Percentiles rank a stretch among this genome's conserved stretches.
phyloP scores from a whole-genome alignment of 2,113 vertebrate genomes.

The Neoarius graeffei region DNA sequence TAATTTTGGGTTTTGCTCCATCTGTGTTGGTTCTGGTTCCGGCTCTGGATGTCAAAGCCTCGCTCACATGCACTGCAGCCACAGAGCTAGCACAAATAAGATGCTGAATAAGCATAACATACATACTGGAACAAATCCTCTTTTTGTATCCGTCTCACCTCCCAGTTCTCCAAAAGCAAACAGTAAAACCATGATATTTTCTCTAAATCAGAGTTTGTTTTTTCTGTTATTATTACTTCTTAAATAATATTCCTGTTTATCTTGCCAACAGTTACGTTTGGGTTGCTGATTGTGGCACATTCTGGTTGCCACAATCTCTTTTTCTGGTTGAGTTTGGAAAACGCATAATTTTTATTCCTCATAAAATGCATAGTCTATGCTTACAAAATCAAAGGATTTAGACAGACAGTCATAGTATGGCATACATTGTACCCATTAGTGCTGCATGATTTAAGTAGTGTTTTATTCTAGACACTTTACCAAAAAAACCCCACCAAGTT shows the following conservation, averaged over 20 bases:
- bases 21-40: slow-evolving; percentile 73
- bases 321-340: background rate
- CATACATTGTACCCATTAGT: background rate
- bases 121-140: background rate
- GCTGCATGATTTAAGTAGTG: background rate
- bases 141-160: background rate
- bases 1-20: slow-evolving; percentile 81
- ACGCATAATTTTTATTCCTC: background rate
- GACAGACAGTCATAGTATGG: background rate
- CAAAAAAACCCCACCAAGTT: background rate
- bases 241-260: background rate
- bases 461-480: background rate
- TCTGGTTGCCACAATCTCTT: too few species aligned
- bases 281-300: slow-evolving; percentile 11
- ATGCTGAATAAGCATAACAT: background rate
- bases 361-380: background rate
- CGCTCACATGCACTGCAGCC: slow-evolving; percentile 72
- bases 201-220: background rate
- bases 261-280: background rate
- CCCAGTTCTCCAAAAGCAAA: slow-evolving; percentile 6
- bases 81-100: slow-evolving; percentile 70
- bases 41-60: slow-evolving; percentile 73
- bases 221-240: background rate
- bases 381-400: background rate
- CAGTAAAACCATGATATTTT: background rate